Evolutionary conservation across 2,113 vertebrate species (phyloP), one percentile per base, ranked within the genome.

Genomic region (Campylomormyrus tamandua): DNA sequence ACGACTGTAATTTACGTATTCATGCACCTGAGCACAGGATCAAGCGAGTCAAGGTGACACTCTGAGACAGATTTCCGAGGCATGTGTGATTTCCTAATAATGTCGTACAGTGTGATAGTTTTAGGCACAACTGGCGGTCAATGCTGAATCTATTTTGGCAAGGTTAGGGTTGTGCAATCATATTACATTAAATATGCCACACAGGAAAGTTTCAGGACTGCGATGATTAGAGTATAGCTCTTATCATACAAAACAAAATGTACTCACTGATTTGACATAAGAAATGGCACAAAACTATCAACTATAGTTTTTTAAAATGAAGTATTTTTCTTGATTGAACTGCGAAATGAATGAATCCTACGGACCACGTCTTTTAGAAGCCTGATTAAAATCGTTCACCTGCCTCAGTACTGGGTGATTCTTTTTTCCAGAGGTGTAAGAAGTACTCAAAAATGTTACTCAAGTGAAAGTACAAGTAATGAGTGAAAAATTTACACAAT

Each of bases 11-110:
- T 46, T 86, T 90, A 86, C 31, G 58, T 66, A 62, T 85, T 85
- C 53, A 85, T 66, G 48, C 77, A 89, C 77, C 39, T 89, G 80
- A 58, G 52, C 24, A 45, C 39, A 49, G 45, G 83, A 90, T 86
- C 45, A 85, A 48, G 84, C 3, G 19, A 84, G 50, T 90, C 45
- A 66, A 85, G 89, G 83, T 86, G 86, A 86, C 27, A 90, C 24
- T 27, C 49, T 48, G 19, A 46, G 83, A 62, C 89, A 89, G 89
- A 35, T 85, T 21, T 85, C 89, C 58, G 83, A 89, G 17, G 53
- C 88, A 80, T 80, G 66, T 77, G 74, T 50, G 70, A 80, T 53
- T 80, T 39, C 13, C 27, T 89, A 80, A 89, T 80, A 88, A 74
- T 70, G 58, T 42, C 42, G 5, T 48, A 35, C 42, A 27, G 15